Evolutionary conservation across 2,888 invertebrate species (phyloP), one percentile per base, ranked within the genome.

Genomic region (Eupithecia inturbata): DNA sequence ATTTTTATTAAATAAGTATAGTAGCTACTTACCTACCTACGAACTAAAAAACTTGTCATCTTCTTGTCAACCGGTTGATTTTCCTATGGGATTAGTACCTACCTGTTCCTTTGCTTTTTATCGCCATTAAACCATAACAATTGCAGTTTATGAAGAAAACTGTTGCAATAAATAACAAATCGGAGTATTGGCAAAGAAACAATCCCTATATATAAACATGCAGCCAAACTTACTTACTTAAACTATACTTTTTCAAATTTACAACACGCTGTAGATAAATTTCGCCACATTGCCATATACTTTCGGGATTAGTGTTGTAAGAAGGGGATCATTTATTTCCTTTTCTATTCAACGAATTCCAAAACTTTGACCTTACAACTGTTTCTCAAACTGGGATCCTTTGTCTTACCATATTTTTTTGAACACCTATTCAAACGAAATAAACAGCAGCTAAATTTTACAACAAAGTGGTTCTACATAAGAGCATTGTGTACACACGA

Each of bases 261-360:
- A n/a, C 19, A 67, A 67, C 93, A 88, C 39, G 79, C 92, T 91
- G 89, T 92, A 89, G 80, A 83, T 78, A 82, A 87, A 87, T 85
- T 86, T 88, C 85, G 82, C 87, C 90, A 89, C 89, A 92, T 91
- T 91, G 92, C 90, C 92, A 88, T 91, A 91, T 92, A 93, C 92
- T 93, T 91, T 90, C 84, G 90, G 92, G 93, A 93, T 93, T 93
- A 93, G 90, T 87, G 87, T 91, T 92, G 92, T 92, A 92, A 93
- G 93, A 90, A 92, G 93, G 93, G 93, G 93, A 93, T 92, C 92
- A 84, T 91, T 91, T 90, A 92, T 93, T 93, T 92, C 91, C 88
- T 89, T 90, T 89, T 85, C 80, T 62, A 85, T 85, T 82, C 82
- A 79, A 81, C 81, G 76, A 84, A 77, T 88, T 88, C 87, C 84